Percentiles rank a stretch among this genome's conserved stretches.
Conservation (phyloP, 1,140 invertebrate genomes). For the Micrasema minimum region DNA sequence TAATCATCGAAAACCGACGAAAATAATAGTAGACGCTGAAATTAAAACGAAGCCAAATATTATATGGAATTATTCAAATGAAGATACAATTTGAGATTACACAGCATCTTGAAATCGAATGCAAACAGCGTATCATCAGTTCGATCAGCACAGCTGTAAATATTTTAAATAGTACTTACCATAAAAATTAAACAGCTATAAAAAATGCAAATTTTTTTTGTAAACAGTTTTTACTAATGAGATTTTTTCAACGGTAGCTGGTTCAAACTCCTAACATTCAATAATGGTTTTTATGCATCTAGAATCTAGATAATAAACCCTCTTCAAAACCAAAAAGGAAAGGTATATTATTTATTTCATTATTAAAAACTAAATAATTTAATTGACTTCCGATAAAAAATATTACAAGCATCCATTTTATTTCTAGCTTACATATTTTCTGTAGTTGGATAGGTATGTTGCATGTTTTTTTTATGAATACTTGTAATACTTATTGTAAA, state of each 20-base stretch:
- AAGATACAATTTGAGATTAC: conserved; percentile 30
- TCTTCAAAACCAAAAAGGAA: too few relatives aligned
- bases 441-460: too few relatives aligned
- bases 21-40: conserved; percentile 5
- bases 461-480: too few relatives aligned
- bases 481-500: too few relatives aligned
- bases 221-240: conserved; percentile 16
- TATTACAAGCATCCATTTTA: too few relatives aligned
- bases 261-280: too few relatives aligned
- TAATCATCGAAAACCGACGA: conserved; percentile 28
- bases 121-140: conserved; percentile 10
- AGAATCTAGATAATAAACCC: too few relatives aligned
- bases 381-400: too few relatives aligned
- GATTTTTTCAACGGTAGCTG: neutral
- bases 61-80: conserved; percentile 34
- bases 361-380: too few relatives aligned
- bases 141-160: conserved; percentile 9
- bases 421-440: too few relatives aligned
- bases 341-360: too few relatives aligned
- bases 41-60: conserved; percentile 22
- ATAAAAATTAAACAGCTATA: conserved; percentile 17
- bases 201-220: conserved; percentile 9
- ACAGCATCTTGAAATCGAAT: conserved; percentile 25
- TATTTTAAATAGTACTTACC: conserved; percentile 5
- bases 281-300: too few relatives aligned